Conservation (phyloP, 2,797 vertebrate species). For the Pteropus rufus region DNA sequence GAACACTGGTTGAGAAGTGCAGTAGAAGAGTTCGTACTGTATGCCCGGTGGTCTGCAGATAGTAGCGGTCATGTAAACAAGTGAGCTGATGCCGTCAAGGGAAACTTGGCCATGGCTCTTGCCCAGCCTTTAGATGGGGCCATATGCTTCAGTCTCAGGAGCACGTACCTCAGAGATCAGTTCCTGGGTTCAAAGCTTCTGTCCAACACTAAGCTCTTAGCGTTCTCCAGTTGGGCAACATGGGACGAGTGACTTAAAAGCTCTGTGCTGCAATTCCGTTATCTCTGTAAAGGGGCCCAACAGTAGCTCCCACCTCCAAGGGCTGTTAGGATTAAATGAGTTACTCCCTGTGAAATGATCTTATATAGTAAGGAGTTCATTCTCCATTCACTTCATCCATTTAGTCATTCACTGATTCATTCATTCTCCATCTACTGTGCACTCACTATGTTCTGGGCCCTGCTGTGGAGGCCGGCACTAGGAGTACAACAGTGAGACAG, state of each 20-base stretch:
- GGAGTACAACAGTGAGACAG: neutral
- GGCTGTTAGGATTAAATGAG: neutral
- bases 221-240: neutral
- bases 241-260: neutral
- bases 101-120: neutral
- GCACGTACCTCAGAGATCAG: neutral
- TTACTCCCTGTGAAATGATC: neutral
- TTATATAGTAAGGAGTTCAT: neutral
- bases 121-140: neutral
- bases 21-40: neutral
- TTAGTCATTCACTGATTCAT: too few relatives aligned
- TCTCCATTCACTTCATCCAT: too few relatives aligned
- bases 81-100: neutral
- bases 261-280: neutral
- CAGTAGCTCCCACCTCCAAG: neutral
- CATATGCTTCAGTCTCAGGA: neutral
- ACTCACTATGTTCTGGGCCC: neutral
- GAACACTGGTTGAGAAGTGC: neutral
- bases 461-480: neutral
- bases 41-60: neutral
- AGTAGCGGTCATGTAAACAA: too few relatives aligned
- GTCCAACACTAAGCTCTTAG: neutral
- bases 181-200: neutral
- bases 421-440: neutral
- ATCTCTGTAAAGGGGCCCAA: neutral